Base-by-base conservation (phyloP, 2,888 invertebrate genomes). In the Pyralis farinalis region DNA sequence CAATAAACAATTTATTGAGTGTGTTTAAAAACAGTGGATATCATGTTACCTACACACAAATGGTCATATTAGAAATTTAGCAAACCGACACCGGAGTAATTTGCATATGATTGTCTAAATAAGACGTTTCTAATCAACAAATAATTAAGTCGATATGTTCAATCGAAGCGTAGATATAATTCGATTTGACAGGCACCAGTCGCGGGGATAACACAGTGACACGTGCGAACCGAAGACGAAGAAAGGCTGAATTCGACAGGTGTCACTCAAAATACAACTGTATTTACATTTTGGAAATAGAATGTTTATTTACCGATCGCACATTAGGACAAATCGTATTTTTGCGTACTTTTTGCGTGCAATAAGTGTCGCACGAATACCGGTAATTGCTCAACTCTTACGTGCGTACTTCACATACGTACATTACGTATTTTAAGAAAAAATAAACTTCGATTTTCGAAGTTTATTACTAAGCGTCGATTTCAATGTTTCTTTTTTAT, bases 121-220 rank as follows among this genome's bases (percentile, higher is more conserved):
- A 46, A 44, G 44, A 46, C 43, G 31, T 43, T 46, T 47, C 34
- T 41, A 47, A 28, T 39, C 34, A 42, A 39, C 44, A 42, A 44
- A 43, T 36, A 28, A 28, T 36, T 9, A 28, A 12, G 16, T 28
- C 28, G 36, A 36, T 36, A 29, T 29, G 2, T 36, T 36, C 36
- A 29, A 36, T 36, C 20, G 9, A 10, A 28, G n/a, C 44, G 41
- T 42, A 37, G 25, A 42, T 35, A 40, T 49, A 46, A 49, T 47
- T 46, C 39, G 38, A 43, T 39, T 40, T 49, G 49, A 52, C 49
- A 43, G 47, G 25, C 28, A 41, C 36, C 42, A 43, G 38, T 37
- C 34, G 37, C 29, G 42, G 9, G 34, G 49, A 55, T 51, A 51
- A 45, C 49, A 40, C 21, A 40, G 45, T 41, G 47, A 42, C 34